Conservation (phyloP, 2,797 vertebrate species). For the Chelidonichthys spinosus region DNA sequence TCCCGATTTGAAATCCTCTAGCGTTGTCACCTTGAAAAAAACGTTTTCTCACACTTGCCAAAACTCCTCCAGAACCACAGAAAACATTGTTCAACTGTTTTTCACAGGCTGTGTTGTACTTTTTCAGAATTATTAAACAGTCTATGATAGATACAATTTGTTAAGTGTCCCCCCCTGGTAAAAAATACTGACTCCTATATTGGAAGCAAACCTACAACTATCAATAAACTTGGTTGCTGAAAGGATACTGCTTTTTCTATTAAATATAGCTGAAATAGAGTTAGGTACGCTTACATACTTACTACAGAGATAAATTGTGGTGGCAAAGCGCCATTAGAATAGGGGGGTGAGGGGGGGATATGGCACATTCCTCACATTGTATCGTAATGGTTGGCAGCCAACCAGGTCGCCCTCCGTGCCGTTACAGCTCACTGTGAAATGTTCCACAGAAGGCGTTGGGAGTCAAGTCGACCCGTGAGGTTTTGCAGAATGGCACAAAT, state of each 20-base stretch:
- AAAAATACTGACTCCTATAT: slow-evolving; percentile 3
- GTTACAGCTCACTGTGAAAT: slow-evolving; percentile 50
- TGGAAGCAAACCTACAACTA: slow-evolving; percentile 7
- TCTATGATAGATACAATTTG: background rate
- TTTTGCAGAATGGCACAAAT: slow-evolving; percentile 58
- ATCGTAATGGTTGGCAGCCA: slow-evolving; percentile 60
- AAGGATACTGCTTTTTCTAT: slow-evolving; percentile 27
- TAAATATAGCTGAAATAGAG: slow-evolving; percentile 42
- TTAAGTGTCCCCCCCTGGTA: slow-evolving; percentile 9
- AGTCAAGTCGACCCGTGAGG: slow-evolving; percentile 62
- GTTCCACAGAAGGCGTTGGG: slow-evolving; percentile 36
- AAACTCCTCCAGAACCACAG: slow-evolving; percentile 4
- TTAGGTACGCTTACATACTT: slow-evolving; percentile 54
- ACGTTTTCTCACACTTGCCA: background rate
- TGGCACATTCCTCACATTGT: slow-evolving; percentile 57
- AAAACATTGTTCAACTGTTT: background rate
- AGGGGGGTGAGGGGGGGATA: slow-evolving; percentile 51
- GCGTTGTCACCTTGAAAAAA: background rate
- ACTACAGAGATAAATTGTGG: slow-evolving; percentile 56
- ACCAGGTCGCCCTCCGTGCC: slow-evolving; percentile 53
- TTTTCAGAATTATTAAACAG: slow-evolving; percentile 6
- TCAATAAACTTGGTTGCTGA: slow-evolving; percentile 25
- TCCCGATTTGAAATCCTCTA: background rate
- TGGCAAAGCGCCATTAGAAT: slow-evolving; percentile 53
- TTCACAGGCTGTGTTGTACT: background rate